phyloP scores from a whole-genome alignment of 2,888 invertebrate genomes.

The Hypsopygia costalis region DNA sequence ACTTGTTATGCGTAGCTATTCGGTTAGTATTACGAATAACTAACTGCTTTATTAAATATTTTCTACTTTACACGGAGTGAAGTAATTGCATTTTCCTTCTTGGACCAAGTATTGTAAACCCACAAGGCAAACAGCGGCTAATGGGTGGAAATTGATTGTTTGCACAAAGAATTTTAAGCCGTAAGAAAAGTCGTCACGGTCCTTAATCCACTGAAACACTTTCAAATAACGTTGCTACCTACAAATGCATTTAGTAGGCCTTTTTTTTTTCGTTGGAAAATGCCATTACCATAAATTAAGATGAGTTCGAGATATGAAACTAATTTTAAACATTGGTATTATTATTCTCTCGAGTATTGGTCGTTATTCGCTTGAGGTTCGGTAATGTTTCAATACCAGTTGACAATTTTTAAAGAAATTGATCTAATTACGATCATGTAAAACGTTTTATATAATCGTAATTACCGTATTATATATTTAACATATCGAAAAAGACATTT shows the following conservation, averaged over 20 bases:
- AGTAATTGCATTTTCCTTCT: conserved; percentile 6
- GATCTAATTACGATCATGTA: no score
- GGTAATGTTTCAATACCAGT: no score
- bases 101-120: conserved; percentile 1
- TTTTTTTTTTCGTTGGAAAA: background rate
- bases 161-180: background rate
- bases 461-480: no score
- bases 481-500: no score
- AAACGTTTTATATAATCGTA: no score
- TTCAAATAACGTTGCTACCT: background rate
- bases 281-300: background rate
- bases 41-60: no score
- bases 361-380: no score
- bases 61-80: background rate
- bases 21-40: no score
- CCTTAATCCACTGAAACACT: background rate
- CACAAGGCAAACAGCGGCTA: conserved; percentile 1
- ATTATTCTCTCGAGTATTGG: no score
- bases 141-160: conserved; percentile 3
- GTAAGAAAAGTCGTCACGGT: background rate
- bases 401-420: no score
- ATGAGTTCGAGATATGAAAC: no score
- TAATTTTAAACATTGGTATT: no score
- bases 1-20: background rate
- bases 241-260: background rate